Evolutionary conservation across 2,797 vertebrate genomes (phyloP).

Genomic region (Gallirallus australis): DNA sequence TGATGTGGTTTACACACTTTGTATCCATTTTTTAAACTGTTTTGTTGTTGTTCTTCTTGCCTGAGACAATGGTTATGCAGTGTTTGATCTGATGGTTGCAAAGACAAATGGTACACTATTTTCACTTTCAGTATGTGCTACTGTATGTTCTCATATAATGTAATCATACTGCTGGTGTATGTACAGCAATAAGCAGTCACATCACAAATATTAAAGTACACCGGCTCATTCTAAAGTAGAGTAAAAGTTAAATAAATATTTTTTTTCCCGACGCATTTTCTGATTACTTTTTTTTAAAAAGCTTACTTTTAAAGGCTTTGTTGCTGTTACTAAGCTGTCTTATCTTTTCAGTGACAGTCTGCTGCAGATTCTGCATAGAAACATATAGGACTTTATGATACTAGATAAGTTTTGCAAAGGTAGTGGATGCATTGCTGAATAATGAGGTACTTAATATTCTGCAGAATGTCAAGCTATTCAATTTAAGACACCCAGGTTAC

Average conservation of each 20-base stretch:
- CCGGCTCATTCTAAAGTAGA: not conserved
- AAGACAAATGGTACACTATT: not conserved
- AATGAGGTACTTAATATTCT: slow-evolving; percentile 32
- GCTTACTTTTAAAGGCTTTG: not conserved
- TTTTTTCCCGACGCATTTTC: not conserved
- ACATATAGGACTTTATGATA: not conserved
- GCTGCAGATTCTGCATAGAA: not conserved
- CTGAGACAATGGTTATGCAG: not conserved
- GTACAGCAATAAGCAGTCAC: not conserved
- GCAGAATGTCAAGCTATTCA: not conserved
- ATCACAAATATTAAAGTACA: not conserved
- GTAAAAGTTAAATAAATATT: not conserved
- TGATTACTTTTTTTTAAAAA: not conserved
- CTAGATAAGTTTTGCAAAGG: not conserved
- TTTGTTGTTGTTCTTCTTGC: not conserved
- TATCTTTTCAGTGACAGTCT: not conserved
- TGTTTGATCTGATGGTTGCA: not conserved
- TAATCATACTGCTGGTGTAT: not conserved
- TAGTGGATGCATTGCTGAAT: not conserved
- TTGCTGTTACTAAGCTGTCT: not conserved
- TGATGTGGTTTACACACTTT: not conserved
- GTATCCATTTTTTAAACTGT: accelerated
- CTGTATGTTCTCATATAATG: not conserved
- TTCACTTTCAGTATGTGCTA: not conserved
- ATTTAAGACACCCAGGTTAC: not conserved